Conservation (phyloP, 1,140 invertebrate genomes). For the Drosophila lacteicornis region DNA sequence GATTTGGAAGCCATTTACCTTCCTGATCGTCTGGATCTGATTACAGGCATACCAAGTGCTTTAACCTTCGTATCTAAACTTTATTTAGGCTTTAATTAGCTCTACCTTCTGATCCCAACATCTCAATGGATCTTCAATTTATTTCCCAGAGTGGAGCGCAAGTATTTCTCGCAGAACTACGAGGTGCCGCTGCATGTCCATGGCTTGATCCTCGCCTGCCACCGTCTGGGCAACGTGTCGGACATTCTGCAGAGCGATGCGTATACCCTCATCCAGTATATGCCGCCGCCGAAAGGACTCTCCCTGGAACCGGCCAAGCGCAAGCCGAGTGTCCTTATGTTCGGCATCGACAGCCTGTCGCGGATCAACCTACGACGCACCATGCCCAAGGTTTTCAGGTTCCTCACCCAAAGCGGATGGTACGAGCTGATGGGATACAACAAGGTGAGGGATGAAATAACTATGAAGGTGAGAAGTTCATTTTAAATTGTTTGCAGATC, state of each 20-base stretch:
- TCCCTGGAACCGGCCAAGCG: slow-evolving; percentile 6
- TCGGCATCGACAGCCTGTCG: slow-evolving; percentile 71
- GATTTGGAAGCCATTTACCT: no score
- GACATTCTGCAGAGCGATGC: slow-evolving; percentile 59
- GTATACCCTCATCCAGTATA: slow-evolving; percentile 42
- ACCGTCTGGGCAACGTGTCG: slow-evolving; percentile 42
- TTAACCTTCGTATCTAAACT: no score
- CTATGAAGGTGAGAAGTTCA: background rate
- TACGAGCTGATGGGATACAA: slow-evolving; percentile 73
- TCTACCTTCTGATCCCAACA: background rate
- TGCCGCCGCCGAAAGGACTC: background rate
- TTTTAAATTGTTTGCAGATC: slow-evolving; percentile 75
- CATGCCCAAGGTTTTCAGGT: slow-evolving; percentile 63
- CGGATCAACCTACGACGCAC: slow-evolving; percentile 83
- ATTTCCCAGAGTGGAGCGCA: slow-evolving; percentile 17
- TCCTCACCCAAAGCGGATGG: slow-evolving; percentile 48
- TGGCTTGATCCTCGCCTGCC: slow-evolving; percentile 53
- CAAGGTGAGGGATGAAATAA: slow-evolving; percentile 41
- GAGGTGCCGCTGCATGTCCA: slow-evolving; percentile 58
- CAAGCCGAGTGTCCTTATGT: slow-evolving; percentile 68
- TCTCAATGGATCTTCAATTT: background rate
- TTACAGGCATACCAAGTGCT: no score
- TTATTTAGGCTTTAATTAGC: background rate
- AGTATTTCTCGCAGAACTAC: slow-evolving; percentile 60
- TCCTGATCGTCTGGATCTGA: background rate